These are phyloP conservation scores for Coendou prehensilis DNA, from an alignment of 2,797 vertebrate genomes.

Conservation along the genomic window DNA sequence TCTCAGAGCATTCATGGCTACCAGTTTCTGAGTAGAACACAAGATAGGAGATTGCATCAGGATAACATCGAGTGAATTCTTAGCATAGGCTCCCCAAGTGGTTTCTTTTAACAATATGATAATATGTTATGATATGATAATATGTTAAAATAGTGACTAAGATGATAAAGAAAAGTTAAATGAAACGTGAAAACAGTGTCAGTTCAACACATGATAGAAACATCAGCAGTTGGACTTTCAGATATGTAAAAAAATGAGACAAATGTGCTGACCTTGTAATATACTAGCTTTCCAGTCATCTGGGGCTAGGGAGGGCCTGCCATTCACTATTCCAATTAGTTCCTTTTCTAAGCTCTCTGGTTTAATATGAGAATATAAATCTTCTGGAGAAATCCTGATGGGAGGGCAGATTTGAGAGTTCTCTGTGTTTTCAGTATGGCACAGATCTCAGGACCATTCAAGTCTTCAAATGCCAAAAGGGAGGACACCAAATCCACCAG, in stretches of 20 bases:
- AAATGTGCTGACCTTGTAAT: not conserved
- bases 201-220: not conserved
- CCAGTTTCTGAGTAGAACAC: not conserved
- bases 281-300: not conserved
- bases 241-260: not conserved
- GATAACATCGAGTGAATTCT: not conserved
- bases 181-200: not conserved
- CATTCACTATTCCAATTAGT: not conserved
- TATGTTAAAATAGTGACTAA: not conserved
- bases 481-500: not conserved
- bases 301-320: rapidly evolving
- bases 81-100: not conserved
- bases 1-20: not conserved
- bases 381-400: not conserved
- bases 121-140: not conserved
- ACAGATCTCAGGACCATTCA: not conserved
- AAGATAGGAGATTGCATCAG: not conserved
- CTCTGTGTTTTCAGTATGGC: not conserved
- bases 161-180: not conserved
- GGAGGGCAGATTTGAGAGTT: not conserved
- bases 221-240: not conserved
- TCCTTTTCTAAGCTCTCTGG: not conserved
- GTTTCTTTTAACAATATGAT: not conserved
- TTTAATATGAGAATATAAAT: not conserved
- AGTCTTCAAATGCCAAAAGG: not conserved